A percentile compares a stretch with the other conserved stretches of the same genome.
Conservation (phyloP, 2,888 invertebrate genomes). For the Drosophila suboccidentalis region DNA sequence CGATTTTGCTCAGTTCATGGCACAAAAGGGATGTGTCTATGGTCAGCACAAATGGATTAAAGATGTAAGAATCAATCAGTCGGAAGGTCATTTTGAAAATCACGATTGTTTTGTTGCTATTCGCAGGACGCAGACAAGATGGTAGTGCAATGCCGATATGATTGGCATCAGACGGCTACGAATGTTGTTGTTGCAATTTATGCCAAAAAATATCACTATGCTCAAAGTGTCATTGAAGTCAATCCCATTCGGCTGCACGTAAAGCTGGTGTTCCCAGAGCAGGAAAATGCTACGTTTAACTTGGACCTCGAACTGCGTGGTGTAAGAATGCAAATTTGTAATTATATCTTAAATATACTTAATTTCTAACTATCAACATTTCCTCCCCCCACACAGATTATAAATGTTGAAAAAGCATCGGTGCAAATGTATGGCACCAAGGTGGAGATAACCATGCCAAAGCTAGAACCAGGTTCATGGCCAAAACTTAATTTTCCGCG, state of each 20-base stretch:
- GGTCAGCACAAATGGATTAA: slow-evolving; percentile 95
- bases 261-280: slow-evolving; percentile 92
- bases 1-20: slow-evolving; percentile 96
- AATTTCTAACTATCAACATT: neutral
- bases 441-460: slow-evolving; percentile 96
- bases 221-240: slow-evolving; percentile 90
- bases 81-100: neutral
- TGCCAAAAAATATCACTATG: slow-evolving; percentile 95
- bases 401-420: slow-evolving; percentile 90
- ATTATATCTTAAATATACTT: neutral
- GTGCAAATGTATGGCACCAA: slow-evolving; percentile 95
- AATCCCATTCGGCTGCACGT: slow-evolving; percentile 93
- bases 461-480: slow-evolving; percentile 95
- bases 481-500: slow-evolving; percentile 89
- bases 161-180: slow-evolving; percentile 97
- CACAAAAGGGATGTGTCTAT: slow-evolving; percentile 94
- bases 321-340: slow-evolving; percentile 86
- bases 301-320: slow-evolving; percentile 93
- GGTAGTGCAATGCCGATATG: slow-evolving; percentile 92
- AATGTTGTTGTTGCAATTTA: slow-evolving; percentile 95
- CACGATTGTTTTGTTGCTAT: slow-evolving; percentile 70
- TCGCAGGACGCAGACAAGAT: slow-evolving; percentile 87
- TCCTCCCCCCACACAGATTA: slow-evolving; percentile 87
- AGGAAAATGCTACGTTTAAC: slow-evolving; percentile 90
- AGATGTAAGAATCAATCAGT: slow-evolving; percentile 84